phyloP scores from a whole-genome alignment of 64 coral and sea anemone species.

The Pachyseris speciosa region DNA sequence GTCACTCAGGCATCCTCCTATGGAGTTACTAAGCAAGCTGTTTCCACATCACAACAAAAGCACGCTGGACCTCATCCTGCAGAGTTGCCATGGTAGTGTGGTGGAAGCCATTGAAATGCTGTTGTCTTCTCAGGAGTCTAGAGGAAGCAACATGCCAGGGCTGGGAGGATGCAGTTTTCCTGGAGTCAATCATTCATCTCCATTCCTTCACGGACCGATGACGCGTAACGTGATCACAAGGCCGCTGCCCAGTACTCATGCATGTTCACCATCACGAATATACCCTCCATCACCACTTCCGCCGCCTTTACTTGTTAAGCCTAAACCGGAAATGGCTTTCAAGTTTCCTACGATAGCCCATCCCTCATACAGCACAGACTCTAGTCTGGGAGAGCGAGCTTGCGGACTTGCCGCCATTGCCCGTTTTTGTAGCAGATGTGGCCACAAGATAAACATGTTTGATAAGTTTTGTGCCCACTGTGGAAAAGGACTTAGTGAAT shows the following conservation, averaged over 20 bases:
- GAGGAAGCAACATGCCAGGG: neutral
- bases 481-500: slow-evolving; percentile 43
- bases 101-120: slow-evolving; percentile 68
- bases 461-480: slow-evolving; percentile 72
- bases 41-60: slow-evolving; percentile 53
- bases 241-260: slow-evolving; percentile 38
- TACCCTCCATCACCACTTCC: slow-evolving; percentile 65
- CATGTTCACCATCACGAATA: slow-evolving; percentile 44
- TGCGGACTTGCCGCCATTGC: slow-evolving; percentile 13
- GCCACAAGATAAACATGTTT: slow-evolving; percentile 47
- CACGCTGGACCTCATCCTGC: slow-evolving; percentile 61
- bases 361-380: neutral
- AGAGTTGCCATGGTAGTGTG: slow-evolving; percentile 46
- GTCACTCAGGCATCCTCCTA: slow-evolving; percentile 23
- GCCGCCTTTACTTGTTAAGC: slow-evolving; percentile 61
- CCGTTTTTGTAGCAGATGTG: slow-evolving; percentile 65
- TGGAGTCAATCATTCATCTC: slow-evolving; percentile 27
- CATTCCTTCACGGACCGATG: slow-evolving; percentile 52
- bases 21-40: slow-evolving; percentile 54
- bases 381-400: neutral
- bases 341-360: slow-evolving; percentile 23
- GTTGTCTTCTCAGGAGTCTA: slow-evolving; percentile 31
- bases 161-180: slow-evolving; percentile 37
- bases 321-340: slow-evolving; percentile 44
- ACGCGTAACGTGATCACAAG: slow-evolving; percentile 33